Base-by-base conservation (phyloP, 2,888 invertebrate genomes). In the Hydrotaea cyrtoneurina region DNA sequence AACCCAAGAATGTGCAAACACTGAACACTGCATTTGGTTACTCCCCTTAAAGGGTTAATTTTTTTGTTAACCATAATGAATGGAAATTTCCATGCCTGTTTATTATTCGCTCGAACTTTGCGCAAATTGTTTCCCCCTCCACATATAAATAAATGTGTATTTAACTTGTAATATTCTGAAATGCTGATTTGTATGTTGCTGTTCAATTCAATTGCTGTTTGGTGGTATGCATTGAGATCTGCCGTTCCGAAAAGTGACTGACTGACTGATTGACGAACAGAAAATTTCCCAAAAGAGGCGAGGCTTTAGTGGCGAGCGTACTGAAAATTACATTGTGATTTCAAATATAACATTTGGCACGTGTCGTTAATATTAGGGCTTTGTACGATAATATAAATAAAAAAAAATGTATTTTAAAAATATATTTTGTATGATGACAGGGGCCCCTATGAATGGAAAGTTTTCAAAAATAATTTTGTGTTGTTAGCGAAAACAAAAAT, bases 81-180 rank as follows among this genome's bases (percentile, higher is more conserved):
- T 89, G 91, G 91, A 90, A 90, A 89, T 87, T 90, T 90, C 90
- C 91, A 89, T 64, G 46, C 75, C 78, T 86, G 86, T 75, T 85
- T 83, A 81, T 59, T 75, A 23, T 74, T 69, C 8, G 21, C n/a
- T 72, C 19, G n/a, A 57, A 17, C 50, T 13, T 50, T n/a, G 13
- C n/a, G n/a, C n/a, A n/a, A n/a, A n/a, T 15, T 78, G 71, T 69
- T 57, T 78, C 39, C 11, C 57, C 36, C 64, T 23, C 53, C 62
- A 62, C 50, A 64, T 50, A 66, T 46, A 13, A 62, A 15, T 43
- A 46, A n/a, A 10, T 62, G 26, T 19, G 36, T 8, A 43, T 31
- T 31, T 31, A 31, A 31, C 11, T 64, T 31, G 15, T 4, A 39
- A 69, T 69, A 46, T 69, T 69, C 15, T 59, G 26, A 55, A 21